A percentile compares a stretch with the other conserved stretches of the same genome.
phyloP scores from a whole-genome alignment of 2,888 invertebrate genomes.

The Amiota communis region DNA sequence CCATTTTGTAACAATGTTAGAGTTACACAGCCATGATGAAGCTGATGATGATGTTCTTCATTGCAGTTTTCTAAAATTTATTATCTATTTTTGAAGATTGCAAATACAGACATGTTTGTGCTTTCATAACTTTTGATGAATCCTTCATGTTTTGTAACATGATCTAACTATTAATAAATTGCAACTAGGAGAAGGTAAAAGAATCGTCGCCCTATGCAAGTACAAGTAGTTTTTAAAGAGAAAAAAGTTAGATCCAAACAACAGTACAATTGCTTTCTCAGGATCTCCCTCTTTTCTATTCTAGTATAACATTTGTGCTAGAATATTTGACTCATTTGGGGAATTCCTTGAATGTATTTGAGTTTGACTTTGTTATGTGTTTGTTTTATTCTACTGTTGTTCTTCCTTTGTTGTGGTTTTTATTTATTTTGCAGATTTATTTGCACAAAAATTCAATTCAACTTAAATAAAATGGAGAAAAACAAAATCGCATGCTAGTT shows the following conservation, averaged over 20 bases:
- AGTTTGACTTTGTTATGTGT: slow-evolving; percentile 20
- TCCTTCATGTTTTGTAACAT: background rate
- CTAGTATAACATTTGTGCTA: too few relatives aligned
- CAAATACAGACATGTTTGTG: slow-evolving; percentile 12
- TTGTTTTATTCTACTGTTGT: slow-evolving; percentile 6
- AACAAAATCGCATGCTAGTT: slow-evolving; percentile 18
- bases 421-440: slow-evolving; percentile 50
- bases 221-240: too few relatives aligned
- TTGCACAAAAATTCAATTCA: slow-evolving; percentile 43
- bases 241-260: too few relatives aligned
- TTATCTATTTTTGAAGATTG: background rate
- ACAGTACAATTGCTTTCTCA: too few relatives aligned
- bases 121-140: background rate
- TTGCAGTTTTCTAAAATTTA: background rate
- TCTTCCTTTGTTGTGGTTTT: slow-evolving; percentile 40
- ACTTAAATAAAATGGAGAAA: background rate
- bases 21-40: too few relatives aligned
- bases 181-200: background rate
- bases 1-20: too few relatives aligned
- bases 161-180: background rate
- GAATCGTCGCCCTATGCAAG: too few relatives aligned
- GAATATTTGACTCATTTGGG: slow-evolving; percentile 17
- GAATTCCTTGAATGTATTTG: slow-evolving; percentile 25
- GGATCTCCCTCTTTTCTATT: too few relatives aligned
- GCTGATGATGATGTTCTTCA: too few relatives aligned